Base-by-base conservation (phyloP, 2,113 vertebrate genomes). In the Chamaea fasciata region DNA sequence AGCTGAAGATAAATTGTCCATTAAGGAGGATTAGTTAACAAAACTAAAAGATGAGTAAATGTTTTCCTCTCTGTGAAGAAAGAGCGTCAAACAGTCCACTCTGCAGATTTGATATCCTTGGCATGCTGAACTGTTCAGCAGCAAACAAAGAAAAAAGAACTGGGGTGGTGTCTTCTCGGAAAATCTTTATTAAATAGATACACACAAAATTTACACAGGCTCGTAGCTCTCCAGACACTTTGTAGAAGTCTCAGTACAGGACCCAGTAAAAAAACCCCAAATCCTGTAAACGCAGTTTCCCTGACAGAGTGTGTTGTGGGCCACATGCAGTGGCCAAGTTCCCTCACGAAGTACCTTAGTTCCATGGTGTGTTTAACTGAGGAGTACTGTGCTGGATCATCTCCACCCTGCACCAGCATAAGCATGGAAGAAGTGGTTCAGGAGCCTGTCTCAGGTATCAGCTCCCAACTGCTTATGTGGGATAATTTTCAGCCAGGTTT, bases 291-390 rank as follows among this genome's bases (percentile, higher is more conserved):
- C 2, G 13, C 23, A 42, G 19, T 16, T 68, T 73, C 49, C 28
- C 49, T 56, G 27, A 17, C 37, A 64, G 35, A n/a, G 7, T 3
- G 1, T 47, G 14, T 20, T 44, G 49, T 0, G 1, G 39, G 50
- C 14, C 11, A 15, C 4, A 11, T 11, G 49, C 35, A 31, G 24
- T 7, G 33, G 57, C 30, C 35, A 75, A 65, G n/a, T 18, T 77
- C 64, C 17, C 50, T 59, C 28, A 9, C 4, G 22, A 15, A 49
- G 35, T 4, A 0, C 41, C 1, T 1, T 17, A 37, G 55, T 41
- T 55, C 52, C 23, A 13, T 23, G 47, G 47, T 10, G 6, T 4
- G 0, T 41, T 87, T 70, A 30, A 57, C 41, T 1, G 0, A n/a
- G 30, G 18, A 47, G 27, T 22, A 47, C 22, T 3, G 0, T 23